Evolutionary conservation across 2,113 vertebrate genomes (phyloP), one percentile per base, ranked within the genome.

Genomic region (Atrichornis clamosus): DNA sequence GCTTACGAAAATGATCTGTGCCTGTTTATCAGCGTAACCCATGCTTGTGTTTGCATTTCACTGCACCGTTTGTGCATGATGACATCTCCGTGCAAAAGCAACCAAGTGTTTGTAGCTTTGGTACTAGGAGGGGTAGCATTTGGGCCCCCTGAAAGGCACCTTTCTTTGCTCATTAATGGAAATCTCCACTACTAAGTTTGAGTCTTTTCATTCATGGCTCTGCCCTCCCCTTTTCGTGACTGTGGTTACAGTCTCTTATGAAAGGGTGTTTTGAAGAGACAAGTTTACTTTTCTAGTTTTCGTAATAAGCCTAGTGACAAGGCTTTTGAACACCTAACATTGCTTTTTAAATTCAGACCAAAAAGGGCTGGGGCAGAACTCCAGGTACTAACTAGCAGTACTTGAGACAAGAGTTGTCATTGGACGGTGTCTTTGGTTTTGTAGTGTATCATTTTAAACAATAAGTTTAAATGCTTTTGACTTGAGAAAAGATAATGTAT

Each of bases 221-320:
- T 1, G 6, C 59, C 68, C 22, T 47, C 22, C 42, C 35, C 30
- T 83, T 68, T 85, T 37, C 2, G 0, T 78, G 68, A 44, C 79
- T 78, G 35, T n/a, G 60, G 68, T 77, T 76, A 60, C 0, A 2
- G 41, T 79, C 63, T 86, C 30, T 86, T 84, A 77, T 60, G 76
- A 80, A 94, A 77, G 83, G 64, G 41, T 81, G 88, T 78, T 95
- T 92, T 93, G 85, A 90, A 90, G 41, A 22, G 41, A 32, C 64
- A 78, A 84, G 52, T 93, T 96, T 93, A 56, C 52, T 89, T 94
- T 84, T 53, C 73, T 63, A 27, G 58, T 79, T 82, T 62, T 80
- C 10, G 0, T 84, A 86, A 69, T 32, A 84, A 84, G 76, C n/a
- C 35, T 32, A 26, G 35, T 65, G 52, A 27, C 47, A 74, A 74